Evolutionary conservation across 2,888 invertebrate genomes (phyloP).

Genomic region (Ommatoiulus sabulosus): DNA sequence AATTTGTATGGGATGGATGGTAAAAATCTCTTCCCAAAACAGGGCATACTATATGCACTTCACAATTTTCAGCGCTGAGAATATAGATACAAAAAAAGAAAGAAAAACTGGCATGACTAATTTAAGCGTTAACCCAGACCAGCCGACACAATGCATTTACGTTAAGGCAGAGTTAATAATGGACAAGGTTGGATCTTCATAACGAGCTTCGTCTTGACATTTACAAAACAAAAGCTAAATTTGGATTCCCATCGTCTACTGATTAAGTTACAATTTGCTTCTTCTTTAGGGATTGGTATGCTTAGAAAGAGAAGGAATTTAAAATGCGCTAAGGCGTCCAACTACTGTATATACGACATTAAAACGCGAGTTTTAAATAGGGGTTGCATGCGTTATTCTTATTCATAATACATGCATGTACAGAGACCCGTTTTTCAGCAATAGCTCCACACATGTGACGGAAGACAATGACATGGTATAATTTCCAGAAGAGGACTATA

Average conservation of each 20-base stretch:
- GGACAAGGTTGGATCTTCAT: slow-evolving; percentile 20
- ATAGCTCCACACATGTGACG: no score
- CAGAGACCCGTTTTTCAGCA: no score
- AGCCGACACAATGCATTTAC: slow-evolving; percentile 25
- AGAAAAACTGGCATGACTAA: not conserved
- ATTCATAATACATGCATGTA: no score
- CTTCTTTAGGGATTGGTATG: not conserved
- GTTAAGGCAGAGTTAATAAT: slow-evolving; percentile 17
- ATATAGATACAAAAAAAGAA: not conserved
- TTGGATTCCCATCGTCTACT: slow-evolving; percentile 24
- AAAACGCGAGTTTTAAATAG: no score
- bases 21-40: not conserved
- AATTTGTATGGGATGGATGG: not conserved
- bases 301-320: slow-evolving; percentile 1
- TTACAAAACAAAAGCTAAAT: slow-evolving; percentile 13
- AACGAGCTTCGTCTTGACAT: slow-evolving; percentile 27
- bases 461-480: no score
- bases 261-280: slow-evolving; percentile 17
- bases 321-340: not conserved
- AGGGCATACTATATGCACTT: not conserved
- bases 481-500: no score
- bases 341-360: not conserved
- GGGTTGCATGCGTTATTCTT: no score
- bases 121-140: slow-evolving; percentile 17
- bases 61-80: not conserved